Conservation (phyloP, 2,797 vertebrate species). For the Phrynocephalus forsythii region DNA sequence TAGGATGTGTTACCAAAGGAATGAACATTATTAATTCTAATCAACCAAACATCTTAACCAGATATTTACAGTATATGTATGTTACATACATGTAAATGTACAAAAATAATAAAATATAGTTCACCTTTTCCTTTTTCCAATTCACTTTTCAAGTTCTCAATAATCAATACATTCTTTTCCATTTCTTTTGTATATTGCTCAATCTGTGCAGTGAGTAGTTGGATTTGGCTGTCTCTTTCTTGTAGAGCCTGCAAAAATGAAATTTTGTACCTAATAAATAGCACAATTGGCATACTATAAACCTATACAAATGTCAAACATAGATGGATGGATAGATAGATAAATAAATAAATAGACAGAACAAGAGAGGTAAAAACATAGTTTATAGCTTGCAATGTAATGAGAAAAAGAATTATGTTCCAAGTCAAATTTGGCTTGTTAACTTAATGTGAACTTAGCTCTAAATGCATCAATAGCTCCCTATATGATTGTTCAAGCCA, state of each 20-base stretch:
- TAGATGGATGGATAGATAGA: too few relatives aligned
- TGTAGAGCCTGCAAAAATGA: constrained; percentile 85
- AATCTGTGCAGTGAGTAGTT: constrained; percentile 89
- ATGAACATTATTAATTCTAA: not conserved
- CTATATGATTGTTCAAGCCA: not conserved
- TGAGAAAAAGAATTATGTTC: not conserved
- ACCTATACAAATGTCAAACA: not conserved
- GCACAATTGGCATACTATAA: not conserved
- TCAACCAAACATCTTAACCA: not conserved
- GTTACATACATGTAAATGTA: not conserved
- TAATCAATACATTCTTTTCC: constrained; percentile 87
- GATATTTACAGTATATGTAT: not conserved
- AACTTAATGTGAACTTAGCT: not conserved
- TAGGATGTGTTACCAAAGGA: not conserved
- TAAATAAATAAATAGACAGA: constrained; percentile 29
- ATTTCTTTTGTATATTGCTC: constrained; percentile 93
- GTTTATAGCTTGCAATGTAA: not conserved
- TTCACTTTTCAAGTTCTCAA: constrained; percentile 88
- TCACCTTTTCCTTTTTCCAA: constrained; percentile 86
- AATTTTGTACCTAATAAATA: constrained; percentile 17
- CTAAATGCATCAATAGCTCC: not conserved
- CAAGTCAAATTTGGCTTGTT: not conserved
- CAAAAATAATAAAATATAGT: constrained; percentile 23
- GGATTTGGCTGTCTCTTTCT: constrained; percentile 92
- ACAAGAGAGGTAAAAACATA: constrained; percentile 50